These are phyloP conservation scores for Dryobotodes eremita DNA, from an alignment of 2,888 invertebrate species.

Conservation along the genomic window DNA sequence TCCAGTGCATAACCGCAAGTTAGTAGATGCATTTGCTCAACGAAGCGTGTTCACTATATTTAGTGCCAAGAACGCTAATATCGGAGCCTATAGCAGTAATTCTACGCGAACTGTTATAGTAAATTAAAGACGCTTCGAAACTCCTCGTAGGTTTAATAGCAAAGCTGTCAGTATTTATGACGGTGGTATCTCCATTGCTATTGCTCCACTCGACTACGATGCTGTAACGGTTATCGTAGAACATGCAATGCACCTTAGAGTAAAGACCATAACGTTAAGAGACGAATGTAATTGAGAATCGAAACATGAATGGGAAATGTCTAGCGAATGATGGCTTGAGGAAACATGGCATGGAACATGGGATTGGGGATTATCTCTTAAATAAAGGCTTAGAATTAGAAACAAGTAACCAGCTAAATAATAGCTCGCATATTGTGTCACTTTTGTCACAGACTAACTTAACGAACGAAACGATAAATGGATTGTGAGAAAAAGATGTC, in stretches of 20 bases:
- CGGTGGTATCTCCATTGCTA: slow-evolving; percentile 27
- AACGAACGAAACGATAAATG: neutral
- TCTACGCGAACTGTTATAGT: slow-evolving; percentile 37
- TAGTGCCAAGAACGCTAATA: slow-evolving; percentile 28
- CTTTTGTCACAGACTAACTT: neutral
- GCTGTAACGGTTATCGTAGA: slow-evolving; percentile 40
- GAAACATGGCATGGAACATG: slow-evolving; percentile 7
- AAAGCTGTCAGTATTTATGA: slow-evolving; percentile 51
- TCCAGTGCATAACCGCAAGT: slow-evolving; percentile 26
- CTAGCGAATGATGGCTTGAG: slow-evolving; percentile 17
- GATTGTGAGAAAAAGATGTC: neutral
- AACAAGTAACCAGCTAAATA: neutral
- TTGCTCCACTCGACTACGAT: slow-evolving; percentile 24
- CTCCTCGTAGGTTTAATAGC: slow-evolving; percentile 41
- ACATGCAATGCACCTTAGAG: slow-evolving; percentile 27
- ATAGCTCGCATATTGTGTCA: neutral
- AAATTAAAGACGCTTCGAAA: slow-evolving; percentile 39
- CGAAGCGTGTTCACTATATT: slow-evolving; percentile 22
- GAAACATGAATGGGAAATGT: slow-evolving; percentile 44
- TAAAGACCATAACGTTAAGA: slow-evolving; percentile 19
- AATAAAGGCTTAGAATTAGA: neutral
- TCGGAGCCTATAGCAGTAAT: slow-evolving; percentile 22
- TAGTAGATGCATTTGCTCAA: slow-evolving; percentile 23
- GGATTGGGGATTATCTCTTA: neutral
- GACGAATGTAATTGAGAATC: slow-evolving; percentile 42